Evolutionary conservation across 1,140 invertebrate species (phyloP), one percentile per base, ranked within the genome.

Genomic region (Scaptomyza graminum): DNA sequence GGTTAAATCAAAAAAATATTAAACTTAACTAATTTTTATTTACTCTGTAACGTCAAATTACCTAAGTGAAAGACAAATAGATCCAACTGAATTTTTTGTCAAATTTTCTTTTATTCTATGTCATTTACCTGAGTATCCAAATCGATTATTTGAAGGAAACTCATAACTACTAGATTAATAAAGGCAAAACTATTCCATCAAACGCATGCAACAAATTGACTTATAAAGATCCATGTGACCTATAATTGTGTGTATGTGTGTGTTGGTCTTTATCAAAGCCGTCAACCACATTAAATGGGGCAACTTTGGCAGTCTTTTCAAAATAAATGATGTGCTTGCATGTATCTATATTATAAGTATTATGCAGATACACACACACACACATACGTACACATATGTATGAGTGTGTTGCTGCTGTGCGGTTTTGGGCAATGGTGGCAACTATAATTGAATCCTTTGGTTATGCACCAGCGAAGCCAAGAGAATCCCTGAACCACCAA

Each of bases 361-460:
- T 12, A 15, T 15, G 11, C 37, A 51, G 15, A 55, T 22, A 12
- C 18, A 28, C 34, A 12, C 59, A 16, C 13, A 37, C 31, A 11
- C 15, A 46, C 64, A 37, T 13, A 25, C 49, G 2, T 11, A 22
- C 47, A 25, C 9, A 16, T 37, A 34, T 22, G 56, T 51, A 59
- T 66, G 44, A 57, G 37, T 41, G 51, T 57, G 65, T 62, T 63
- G 39, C 31, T 34, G 18, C 9, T 74, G 79, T 18, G 79, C 31
- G 68, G 56, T 81, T 81, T 70, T 43, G 44, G 74, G 51, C 49
- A 46, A 41, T n/a, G 63, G 62, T 59, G 62, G 65, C 67, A 68
- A 47, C 78, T 80, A 83, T 87, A 87, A 87, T 87, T 87, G 83
- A 87, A 88, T 82, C 79, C 70, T 69, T 69, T 57, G 83, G 61